These are phyloP conservation scores for Clarias platycephalus DNA, from an alignment of 2,797 vertebrate genomes.

Conservation along the genomic window DNA sequence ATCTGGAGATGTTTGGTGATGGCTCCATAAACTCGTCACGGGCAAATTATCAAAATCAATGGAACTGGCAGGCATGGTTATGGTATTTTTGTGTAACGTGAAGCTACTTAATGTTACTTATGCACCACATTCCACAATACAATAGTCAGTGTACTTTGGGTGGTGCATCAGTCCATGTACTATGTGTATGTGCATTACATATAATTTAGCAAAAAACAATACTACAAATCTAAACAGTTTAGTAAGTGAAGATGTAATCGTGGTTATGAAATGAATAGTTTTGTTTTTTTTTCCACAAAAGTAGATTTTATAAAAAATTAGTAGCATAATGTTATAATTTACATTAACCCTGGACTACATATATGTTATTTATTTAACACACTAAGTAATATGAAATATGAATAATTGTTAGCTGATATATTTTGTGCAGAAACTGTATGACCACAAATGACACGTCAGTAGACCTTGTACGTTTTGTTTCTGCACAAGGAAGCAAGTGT, in stretches of 20 bases:
- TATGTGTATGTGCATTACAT: background rate
- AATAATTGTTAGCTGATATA: background rate
- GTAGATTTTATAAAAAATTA: background rate
- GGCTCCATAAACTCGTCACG: background rate
- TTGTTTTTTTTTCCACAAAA: background rate
- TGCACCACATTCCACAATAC: background rate
- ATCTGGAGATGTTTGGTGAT: background rate
- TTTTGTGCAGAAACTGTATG: constrained; percentile 11
- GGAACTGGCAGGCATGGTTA: background rate
- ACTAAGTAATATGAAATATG: background rate
- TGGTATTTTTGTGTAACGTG: background rate
- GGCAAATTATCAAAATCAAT: background rate
- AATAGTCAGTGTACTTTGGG: background rate
- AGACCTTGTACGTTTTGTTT: constrained; percentile 24
- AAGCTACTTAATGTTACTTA: background rate
- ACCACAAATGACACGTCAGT: constrained; percentile 7
- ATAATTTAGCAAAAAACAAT: background rate
- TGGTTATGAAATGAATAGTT: background rate
- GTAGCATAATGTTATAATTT: background rate
- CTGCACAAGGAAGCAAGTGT: constrained; percentile 12
- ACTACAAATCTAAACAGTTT: background rate
- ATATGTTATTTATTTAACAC: background rate
- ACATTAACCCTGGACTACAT: background rate
- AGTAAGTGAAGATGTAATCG: background rate
- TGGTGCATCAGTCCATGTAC: background rate